These are phyloP conservation scores for Stigmatopora argus DNA, from an alignment of 2,113 vertebrate genomes.

Conservation along the genomic window DNA sequence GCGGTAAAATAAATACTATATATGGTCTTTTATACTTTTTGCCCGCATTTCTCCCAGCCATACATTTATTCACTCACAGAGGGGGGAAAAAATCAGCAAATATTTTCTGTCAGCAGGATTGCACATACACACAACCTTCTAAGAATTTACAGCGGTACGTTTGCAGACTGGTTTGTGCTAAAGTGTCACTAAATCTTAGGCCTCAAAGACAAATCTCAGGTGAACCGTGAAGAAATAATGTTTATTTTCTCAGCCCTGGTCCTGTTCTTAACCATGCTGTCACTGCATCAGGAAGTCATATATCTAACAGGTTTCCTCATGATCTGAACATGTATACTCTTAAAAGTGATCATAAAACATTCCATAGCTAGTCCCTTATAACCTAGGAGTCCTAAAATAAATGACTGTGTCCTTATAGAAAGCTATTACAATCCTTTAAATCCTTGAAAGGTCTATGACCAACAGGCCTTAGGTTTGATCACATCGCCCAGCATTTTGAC, in stretches of 20 bases:
- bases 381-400: slow-evolving; percentile 20
- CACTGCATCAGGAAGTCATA: slow-evolving; percentile 44
- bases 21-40: slow-evolving; percentile 19
- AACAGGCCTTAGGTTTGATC: background rate
- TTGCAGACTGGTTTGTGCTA: slow-evolving; percentile 66
- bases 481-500: background rate
- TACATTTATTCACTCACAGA: slow-evolving; percentile 18
- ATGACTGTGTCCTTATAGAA: slow-evolving; percentile 23
- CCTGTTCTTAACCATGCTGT: slow-evolving; percentile 68
- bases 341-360: slow-evolving; percentile 43
- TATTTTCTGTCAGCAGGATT: slow-evolving; percentile 64
- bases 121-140: slow-evolving; percentile 72
- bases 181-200: slow-evolving; percentile 74
- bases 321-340: slow-evolving; percentile 52
- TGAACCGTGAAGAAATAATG: slow-evolving; percentile 74
- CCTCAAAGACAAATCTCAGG: slow-evolving; percentile 78
- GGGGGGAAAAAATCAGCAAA: slow-evolving; percentile 42
- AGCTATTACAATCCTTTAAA: background rate
- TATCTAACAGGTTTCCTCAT: slow-evolving; percentile 53
- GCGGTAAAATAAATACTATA: slow-evolving; percentile 54
- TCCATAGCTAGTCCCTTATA: slow-evolving; percentile 30
- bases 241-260: slow-evolving; percentile 73
- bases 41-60: slow-evolving; percentile 21
- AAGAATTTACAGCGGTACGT: slow-evolving; percentile 70
- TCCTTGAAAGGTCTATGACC: background rate